These are phyloP conservation scores for Amaurobius ferox DNA, from an alignment of 2,888 invertebrate species.

Conservation along the genomic window DNA sequence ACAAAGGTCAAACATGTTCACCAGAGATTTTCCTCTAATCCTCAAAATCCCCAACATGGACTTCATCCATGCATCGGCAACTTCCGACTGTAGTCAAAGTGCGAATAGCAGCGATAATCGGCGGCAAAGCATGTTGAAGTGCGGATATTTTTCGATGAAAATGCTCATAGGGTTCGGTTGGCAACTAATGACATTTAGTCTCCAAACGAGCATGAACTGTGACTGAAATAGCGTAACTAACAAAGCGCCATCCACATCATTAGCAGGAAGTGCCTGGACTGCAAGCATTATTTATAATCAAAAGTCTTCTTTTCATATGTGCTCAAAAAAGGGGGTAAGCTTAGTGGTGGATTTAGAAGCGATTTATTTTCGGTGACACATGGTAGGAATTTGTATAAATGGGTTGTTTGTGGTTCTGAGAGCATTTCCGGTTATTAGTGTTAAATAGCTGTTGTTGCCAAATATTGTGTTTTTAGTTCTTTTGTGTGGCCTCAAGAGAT, in stretches of 20 bases:
- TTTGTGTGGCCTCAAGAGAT: too few species aligned
- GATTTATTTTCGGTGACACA: background rate
- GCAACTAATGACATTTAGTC: constrained; percentile 25
- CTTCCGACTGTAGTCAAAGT: constrained; percentile 12
- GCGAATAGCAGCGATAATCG: background rate
- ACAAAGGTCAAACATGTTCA: constrained; percentile 7
- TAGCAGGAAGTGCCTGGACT: constrained; percentile 10
- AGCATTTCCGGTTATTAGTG: background rate
- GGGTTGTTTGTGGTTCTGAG: background rate
- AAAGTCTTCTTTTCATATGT: background rate
- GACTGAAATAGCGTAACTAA: constrained; percentile 37
- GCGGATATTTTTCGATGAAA: constrained; percentile 15
- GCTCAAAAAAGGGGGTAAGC: background rate
- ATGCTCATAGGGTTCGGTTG: constrained; percentile 12
- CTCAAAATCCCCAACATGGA: background rate
- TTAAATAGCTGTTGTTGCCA: too few species aligned
- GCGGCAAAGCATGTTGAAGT: background rate
- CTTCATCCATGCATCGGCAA: background rate
- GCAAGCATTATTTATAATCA: constrained; percentile 6
- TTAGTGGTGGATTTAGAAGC: background rate
- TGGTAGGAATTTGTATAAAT: background rate
- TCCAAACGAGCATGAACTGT: constrained; percentile 28
- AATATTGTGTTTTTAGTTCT: too few species aligned
- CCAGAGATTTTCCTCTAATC: background rate
- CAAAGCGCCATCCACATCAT: constrained; percentile 14